Conservation (phyloP, 2,888 invertebrate species). For the Gnatocerus cornutus region DNA sequence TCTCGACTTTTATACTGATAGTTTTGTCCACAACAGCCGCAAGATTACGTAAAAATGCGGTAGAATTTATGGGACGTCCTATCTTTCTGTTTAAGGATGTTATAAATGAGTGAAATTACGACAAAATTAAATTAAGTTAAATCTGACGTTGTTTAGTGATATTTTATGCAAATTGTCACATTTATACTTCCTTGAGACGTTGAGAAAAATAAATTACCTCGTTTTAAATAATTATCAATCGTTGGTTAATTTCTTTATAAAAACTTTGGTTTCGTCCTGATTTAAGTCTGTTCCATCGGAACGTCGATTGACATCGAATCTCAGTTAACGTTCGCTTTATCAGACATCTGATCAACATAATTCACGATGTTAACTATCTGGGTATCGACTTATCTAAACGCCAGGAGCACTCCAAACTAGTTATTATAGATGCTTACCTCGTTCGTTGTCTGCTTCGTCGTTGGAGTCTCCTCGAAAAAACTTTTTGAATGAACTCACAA, state of each 20-base stretch:
- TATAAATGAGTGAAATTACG: constrained; percentile 27
- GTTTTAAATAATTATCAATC: constrained; percentile 37
- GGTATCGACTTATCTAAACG: constrained; percentile 42
- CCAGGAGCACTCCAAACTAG: constrained; percentile 48
- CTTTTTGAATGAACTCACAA: background rate
- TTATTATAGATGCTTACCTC: constrained; percentile 41
- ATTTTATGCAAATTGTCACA: constrained; percentile 38
- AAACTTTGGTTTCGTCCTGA: constrained; percentile 34
- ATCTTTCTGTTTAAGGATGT: constrained; percentile 8
- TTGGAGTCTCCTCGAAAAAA: constrained; percentile 44
- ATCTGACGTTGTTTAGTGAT: constrained; percentile 22
- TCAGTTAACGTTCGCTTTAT: constrained; percentile 36
- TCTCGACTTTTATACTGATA: constrained; percentile 12
- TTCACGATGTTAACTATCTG: constrained; percentile 45
- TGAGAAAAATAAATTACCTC: constrained; percentile 37
- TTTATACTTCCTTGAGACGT: constrained; percentile 29
- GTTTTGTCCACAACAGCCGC: constrained; percentile 16
- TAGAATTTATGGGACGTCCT: background rate
- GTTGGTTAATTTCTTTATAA: constrained; percentile 37
- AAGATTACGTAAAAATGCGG: constrained; percentile 26
- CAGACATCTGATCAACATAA: constrained; percentile 47
- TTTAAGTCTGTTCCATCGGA: no score
- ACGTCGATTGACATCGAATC: constrained; percentile 27
- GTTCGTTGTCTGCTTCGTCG: constrained; percentile 44
- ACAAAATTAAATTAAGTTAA: constrained; percentile 39